Conservation (phyloP, 2,113 vertebrate genomes). For the Amphiprion percula region DNA sequence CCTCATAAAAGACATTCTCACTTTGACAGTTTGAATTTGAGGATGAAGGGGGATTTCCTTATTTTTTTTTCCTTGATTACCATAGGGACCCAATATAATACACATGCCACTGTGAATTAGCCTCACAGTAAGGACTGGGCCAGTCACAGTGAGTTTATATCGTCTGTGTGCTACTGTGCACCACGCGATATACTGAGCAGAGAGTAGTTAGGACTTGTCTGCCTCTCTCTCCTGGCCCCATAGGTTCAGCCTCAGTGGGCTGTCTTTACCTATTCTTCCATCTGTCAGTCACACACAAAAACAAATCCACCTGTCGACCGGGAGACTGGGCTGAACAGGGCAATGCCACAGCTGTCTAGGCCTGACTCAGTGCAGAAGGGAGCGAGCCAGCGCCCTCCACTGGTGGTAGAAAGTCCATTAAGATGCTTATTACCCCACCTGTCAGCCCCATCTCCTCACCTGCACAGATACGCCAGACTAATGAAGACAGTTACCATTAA, state of each 20-base stretch:
- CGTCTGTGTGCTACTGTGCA: constrained; percentile 60
- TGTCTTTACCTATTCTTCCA: constrained; percentile 84
- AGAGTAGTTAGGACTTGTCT: constrained; percentile 77
- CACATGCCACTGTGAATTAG: constrained; percentile 73
- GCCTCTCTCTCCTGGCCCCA: constrained; percentile 72
- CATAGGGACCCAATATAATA: constrained; percentile 74
- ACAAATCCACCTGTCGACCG: constrained; percentile 84
- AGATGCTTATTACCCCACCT: constrained; percentile 75
- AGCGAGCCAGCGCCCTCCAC: constrained; percentile 77
- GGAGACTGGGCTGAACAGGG: constrained; percentile 71
- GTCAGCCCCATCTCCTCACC: constrained; percentile 70
- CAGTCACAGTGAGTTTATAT: constrained; percentile 58
- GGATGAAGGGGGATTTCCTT: constrained; percentile 39
- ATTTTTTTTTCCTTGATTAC: constrained; percentile 75
- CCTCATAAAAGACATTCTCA: constrained; percentile 48
- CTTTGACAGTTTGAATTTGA: constrained; percentile 23
- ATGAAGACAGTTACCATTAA: constrained; percentile 74
- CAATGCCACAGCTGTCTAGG: constrained; percentile 75
- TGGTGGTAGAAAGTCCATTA: constrained; percentile 81
- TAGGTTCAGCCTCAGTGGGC: constrained; percentile 84
- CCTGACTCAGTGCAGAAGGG: constrained; percentile 44
- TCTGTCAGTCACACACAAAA: constrained; percentile 83
- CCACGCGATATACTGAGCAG: constrained; percentile 56
- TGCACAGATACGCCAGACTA: constrained; percentile 62
- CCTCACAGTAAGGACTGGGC: constrained; percentile 55